A percentile compares a stretch with the other conserved stretches of the same genome.
Evolutionary conservation across 2,797 vertebrate species (phyloP).

Genomic region (Galagoides demidoff): DNA sequence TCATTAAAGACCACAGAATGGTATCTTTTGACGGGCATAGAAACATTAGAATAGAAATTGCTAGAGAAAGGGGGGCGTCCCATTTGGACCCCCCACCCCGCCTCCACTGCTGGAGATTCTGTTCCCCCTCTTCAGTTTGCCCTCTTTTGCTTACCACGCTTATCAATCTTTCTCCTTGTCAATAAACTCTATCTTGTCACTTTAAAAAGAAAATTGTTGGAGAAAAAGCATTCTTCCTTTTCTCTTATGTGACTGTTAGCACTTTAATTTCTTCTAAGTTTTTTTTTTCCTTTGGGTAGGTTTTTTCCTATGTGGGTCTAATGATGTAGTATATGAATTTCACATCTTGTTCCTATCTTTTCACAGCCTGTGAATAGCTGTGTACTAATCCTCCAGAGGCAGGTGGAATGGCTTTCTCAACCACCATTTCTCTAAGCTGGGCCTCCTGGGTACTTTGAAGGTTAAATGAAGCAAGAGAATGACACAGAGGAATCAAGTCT

Average conservation of each 20-base stretch:
- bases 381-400: not conserved
- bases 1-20: not conserved
- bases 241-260: not conserved
- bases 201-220: not conserved
- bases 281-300: not conserved
- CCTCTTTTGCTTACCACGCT: too few relatives aligned
- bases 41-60: not conserved
- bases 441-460: not conserved
- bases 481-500: not conserved
- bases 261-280: not conserved
- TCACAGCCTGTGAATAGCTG: not conserved
- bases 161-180: too few relatives aligned
- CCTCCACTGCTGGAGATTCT: too few relatives aligned
- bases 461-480: not conserved
- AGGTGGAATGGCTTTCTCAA: not conserved
- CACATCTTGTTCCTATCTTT: not conserved
- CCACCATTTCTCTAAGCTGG: not conserved
- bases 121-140: too few relatives aligned
- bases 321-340: not conserved
- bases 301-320: not conserved
- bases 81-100: too few relatives aligned
- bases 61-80: not conserved
- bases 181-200: too few relatives aligned
- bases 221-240: not conserved
- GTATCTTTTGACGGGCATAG: not conserved